Evolutionary conservation across 2,888 invertebrate genomes (phyloP).

Genomic region (Machimus rusticus): DNA sequence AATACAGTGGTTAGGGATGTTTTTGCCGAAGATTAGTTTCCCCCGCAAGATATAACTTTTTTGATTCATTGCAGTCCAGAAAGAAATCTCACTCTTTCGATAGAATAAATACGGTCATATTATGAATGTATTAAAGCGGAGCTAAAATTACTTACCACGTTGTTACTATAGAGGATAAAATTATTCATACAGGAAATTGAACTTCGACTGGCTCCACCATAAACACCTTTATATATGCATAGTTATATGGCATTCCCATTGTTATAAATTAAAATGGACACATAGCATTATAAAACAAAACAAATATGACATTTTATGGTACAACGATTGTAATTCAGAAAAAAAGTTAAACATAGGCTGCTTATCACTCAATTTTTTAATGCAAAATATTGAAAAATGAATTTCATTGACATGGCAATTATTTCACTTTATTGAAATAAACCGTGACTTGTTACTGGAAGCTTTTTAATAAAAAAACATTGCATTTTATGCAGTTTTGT

Average conservation of each 20-base stretch:
- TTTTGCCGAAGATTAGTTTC: not conserved
- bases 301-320: not conserved
- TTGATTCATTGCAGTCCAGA: not conserved
- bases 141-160: not conserved
- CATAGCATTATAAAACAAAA: not conserved
- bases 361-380: not conserved
- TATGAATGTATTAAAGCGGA: not conserved
- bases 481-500: not conserved
- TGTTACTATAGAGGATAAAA: not conserved
- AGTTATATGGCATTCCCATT: not conserved
- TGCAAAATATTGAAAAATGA: not conserved
- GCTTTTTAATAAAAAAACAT: no score
- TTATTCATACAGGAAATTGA: not conserved
- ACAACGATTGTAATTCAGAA: not conserved
- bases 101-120: not conserved
- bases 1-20: not conserved
- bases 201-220: not conserved
- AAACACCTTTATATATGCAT: not conserved
- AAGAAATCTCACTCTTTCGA: not conserved
- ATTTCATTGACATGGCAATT: not conserved
- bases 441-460: not conserved
- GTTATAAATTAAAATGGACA: not conserved
- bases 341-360: not conserved
- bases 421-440: not conserved
- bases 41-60: not conserved